These are phyloP conservation scores for Ophion costatus DNA, from an alignment of 2,888 invertebrate species.

Conservation along the genomic window DNA sequence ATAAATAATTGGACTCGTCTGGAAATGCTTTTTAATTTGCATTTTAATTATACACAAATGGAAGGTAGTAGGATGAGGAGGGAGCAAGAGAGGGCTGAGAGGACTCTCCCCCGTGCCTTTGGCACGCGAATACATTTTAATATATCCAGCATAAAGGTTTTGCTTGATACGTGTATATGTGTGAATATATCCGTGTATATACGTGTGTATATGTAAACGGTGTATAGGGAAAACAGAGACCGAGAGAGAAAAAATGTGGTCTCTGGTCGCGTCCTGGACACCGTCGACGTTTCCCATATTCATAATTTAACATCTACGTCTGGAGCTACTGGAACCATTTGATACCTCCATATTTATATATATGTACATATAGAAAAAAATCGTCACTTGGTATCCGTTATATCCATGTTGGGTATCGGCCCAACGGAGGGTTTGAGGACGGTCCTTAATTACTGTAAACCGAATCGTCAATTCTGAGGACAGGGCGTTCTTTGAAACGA, in stretches of 20 bases:
- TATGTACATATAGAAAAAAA: slow-evolving; percentile 1
- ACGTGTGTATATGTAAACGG: not conserved
- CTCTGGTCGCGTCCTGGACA: slow-evolving; percentile 34
- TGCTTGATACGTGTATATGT: slow-evolving; percentile 18
- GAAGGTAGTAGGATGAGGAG: slow-evolving; percentile 11
- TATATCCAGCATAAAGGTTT: slow-evolving; percentile 40
- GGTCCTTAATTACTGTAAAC: not conserved
- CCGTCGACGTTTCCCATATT: slow-evolving; percentile 66
- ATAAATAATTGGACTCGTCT: slow-evolving; percentile 69
- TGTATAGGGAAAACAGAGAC: not conserved
- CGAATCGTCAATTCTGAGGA: not conserved
- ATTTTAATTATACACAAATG: slow-evolving; percentile 68
- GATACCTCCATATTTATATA: not conserved
- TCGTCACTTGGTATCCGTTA: not conserved
- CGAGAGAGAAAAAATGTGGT: slow-evolving; percentile 1
- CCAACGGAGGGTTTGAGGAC: not conserved
- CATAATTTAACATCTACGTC: slow-evolving; percentile 65
- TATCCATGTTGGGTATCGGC: not conserved
- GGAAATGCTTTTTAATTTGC: slow-evolving; percentile 70
- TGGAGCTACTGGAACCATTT: slow-evolving; percentile 49
- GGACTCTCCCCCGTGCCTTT: slow-evolving; percentile 38
- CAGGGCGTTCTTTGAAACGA: not conserved
- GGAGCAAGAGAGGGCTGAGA: slow-evolving; percentile 1
- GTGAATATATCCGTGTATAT: not conserved
- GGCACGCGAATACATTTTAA: slow-evolving; percentile 50